Conservation (phyloP, 1,140 invertebrate species). For the Apolygus lucorum region DNA sequence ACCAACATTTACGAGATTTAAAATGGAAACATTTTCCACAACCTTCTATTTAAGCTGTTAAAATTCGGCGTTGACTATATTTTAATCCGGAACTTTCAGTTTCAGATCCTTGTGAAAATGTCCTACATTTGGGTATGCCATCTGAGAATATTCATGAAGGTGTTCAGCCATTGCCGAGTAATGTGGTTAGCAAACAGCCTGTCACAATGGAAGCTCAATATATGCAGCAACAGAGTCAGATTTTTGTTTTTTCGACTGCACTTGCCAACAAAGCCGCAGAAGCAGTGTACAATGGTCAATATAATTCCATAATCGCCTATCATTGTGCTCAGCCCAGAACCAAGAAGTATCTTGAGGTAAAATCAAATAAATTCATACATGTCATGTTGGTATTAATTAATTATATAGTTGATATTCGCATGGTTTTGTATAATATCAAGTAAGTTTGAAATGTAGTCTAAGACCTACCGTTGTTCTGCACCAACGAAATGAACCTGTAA, state of each 20-base stretch:
- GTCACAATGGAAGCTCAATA: constrained; percentile 70
- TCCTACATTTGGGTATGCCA: constrained; percentile 22
- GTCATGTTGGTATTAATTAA: background rate
- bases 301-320: constrained; percentile 85
- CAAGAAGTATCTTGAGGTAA: constrained; percentile 87
- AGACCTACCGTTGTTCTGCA: no score
- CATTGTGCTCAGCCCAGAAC: constrained; percentile 91
- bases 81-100: no score
- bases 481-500: no score
- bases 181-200: constrained; percentile 69
- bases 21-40: no score
- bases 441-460: no score
- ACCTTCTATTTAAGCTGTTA: no score
- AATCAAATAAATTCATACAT: constrained; percentile 7
- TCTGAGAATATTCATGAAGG: constrained; percentile 28
- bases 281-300: constrained; percentile 77
- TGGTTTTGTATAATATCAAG: no score
- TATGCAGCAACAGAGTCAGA: constrained; percentile 94
- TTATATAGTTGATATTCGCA: no score
- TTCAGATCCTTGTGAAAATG: constrained; percentile 28
- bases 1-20: no score
- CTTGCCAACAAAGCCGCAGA: constrained; percentile 93
- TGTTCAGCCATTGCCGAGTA: constrained; percentile 59
- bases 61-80: no score
- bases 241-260: constrained; percentile 93